phyloP scores from a whole-genome alignment of 2,113 vertebrate species.

The Diadophis punctatus region DNA sequence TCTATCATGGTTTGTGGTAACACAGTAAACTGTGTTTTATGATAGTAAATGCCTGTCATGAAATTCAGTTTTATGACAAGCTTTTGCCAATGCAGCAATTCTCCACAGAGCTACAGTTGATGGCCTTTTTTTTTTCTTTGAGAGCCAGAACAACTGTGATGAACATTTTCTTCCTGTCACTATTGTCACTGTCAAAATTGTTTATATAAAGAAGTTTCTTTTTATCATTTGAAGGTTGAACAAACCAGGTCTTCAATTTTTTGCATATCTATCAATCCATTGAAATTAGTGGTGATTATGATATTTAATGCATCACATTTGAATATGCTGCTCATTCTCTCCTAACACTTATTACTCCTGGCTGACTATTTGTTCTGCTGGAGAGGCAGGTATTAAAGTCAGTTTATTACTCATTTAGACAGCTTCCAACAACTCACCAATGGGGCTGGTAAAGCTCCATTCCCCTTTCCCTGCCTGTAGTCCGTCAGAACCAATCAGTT shows the following conservation, averaged over 20 bases:
- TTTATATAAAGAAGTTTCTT: not conserved
- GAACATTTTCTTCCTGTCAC: not conserved
- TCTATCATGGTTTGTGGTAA: not conserved
- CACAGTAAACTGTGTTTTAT: not conserved
- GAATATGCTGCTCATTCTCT: not conserved
- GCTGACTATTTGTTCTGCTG: not conserved
- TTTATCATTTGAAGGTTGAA: not conserved
- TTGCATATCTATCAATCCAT: not conserved
- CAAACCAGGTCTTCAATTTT: not conserved
- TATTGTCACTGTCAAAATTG: not conserved
- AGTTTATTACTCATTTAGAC: not conserved
- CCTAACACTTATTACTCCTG: not conserved
- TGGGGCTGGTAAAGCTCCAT: not conserved
- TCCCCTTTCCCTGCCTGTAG: not conserved
- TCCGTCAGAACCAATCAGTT: not conserved
- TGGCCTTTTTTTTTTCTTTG: not conserved
- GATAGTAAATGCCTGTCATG: not conserved
- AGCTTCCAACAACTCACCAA: not conserved
- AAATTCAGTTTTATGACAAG: conserved; percentile 5
- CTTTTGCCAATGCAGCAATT: not conserved
- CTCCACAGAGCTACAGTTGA: not conserved
- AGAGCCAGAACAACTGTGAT: not conserved
- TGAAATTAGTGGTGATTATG: not conserved
- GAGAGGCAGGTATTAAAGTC: not conserved
- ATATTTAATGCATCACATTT: not conserved